phyloP scores from a whole-genome alignment of 2,113 vertebrate species.

The Chloebia gouldiae region DNA sequence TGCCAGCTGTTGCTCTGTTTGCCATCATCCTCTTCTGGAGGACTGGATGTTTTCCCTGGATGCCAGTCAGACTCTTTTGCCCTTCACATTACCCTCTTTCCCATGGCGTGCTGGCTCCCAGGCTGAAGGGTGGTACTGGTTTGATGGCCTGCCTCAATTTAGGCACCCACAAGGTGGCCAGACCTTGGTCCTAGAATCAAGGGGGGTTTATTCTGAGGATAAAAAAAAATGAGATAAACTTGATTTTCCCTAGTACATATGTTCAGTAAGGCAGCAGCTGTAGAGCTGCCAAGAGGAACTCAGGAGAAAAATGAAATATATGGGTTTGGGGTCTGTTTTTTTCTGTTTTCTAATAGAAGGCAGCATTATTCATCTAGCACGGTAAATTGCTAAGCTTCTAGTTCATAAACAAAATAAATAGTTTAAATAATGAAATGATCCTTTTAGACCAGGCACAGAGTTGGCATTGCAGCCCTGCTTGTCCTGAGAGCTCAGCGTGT shows the following conservation, averaged over 20 bases:
- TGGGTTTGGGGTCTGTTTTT: not conserved
- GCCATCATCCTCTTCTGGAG: not conserved
- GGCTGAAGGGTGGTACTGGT: not conserved
- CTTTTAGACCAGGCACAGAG: not conserved
- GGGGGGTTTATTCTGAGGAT: not conserved
- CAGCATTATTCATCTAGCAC: not conserved
- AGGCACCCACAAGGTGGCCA: not conserved
- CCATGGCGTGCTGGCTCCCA: accelerated
- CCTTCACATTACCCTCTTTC: not conserved
- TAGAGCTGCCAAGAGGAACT: not conserved
- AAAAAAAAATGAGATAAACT: not conserved
- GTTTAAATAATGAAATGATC: not conserved
- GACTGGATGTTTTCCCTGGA: not conserved
- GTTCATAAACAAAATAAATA: not conserved
- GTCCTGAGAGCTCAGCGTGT: accelerated
- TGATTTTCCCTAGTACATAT: not conserved
- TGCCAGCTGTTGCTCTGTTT: not conserved
- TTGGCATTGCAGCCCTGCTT: not conserved
- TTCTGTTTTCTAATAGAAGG: not conserved
- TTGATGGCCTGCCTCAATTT: not conserved
- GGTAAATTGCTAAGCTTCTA: not conserved
- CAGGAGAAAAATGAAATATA: not conserved
- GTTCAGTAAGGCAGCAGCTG: not conserved
- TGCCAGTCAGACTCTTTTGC: not conserved
- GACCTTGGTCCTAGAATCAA: not conserved